Conservation (phyloP, 2,797 vertebrate species). For the Ataeniobius toweri region DNA sequence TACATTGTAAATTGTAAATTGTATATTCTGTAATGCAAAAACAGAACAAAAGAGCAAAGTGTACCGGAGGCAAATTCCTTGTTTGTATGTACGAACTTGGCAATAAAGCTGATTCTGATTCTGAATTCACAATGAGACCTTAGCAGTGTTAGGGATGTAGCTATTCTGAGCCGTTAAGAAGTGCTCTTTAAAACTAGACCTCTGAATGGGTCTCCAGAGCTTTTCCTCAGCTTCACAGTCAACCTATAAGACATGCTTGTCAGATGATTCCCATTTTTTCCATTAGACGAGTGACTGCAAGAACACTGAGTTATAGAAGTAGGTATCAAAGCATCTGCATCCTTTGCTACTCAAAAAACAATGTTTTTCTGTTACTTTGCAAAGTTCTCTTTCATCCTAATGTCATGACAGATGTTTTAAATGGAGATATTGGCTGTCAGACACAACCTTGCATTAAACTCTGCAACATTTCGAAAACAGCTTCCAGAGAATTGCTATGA, state of each 20-base stretch:
- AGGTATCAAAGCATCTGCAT: constrained; percentile 16
- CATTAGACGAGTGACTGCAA: constrained; percentile 39
- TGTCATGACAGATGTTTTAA: constrained; percentile 29
- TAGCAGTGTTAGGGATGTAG: background rate
- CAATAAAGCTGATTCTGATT: no score
- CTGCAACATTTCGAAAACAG: constrained; percentile 2
- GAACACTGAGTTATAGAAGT: constrained; percentile 34
- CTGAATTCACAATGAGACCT: background rate
- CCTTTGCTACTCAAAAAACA: constrained; percentile 14
- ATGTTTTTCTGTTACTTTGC: constrained; percentile 35
- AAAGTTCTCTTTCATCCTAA: constrained; percentile 18
- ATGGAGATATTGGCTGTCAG: constrained; percentile 21
- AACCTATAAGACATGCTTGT: constrained; percentile 27
- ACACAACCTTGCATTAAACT: constrained; percentile 2
- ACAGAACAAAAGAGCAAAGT: no score
- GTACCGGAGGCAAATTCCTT: no score
- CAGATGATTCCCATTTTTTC: constrained; percentile 47
- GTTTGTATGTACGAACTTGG: no score
- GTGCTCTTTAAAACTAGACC: constrained; percentile 29
- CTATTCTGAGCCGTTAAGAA: constrained; percentile 1
- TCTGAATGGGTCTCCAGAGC: constrained; percentile 34
- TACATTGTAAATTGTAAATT: no score
- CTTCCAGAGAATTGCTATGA: background rate
- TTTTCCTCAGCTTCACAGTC: constrained; percentile 44
- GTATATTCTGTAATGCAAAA: no score